Evolutionary conservation across 2,797 vertebrate genomes (phyloP).

Genomic region (Oreonectes daqikongensis): DNA sequence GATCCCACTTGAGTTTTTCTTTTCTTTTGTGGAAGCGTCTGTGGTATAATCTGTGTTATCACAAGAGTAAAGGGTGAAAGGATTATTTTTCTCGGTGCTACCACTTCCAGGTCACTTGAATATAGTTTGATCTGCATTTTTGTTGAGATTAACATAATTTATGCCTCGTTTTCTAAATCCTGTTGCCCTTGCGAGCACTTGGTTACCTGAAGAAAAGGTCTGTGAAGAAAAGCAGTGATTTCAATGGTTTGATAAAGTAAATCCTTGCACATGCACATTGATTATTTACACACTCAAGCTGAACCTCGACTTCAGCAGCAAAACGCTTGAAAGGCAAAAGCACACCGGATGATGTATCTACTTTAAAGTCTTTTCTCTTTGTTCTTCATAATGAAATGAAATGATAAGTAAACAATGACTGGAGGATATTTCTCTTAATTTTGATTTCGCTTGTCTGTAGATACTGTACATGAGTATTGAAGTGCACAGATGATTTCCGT

Average conservation of each 20-base stretch:
- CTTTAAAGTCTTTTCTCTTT: conserved; percentile 6
- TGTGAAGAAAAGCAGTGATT: too few species aligned
- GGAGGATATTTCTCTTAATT: conserved; percentile 24
- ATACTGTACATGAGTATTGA: conserved; percentile 72
- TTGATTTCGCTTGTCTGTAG: conserved; percentile 76
- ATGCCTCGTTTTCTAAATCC: conserved; percentile 61
- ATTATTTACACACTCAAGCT: too few species aligned
- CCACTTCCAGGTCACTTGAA: conserved; percentile 33
- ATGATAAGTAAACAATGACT: conserved; percentile 11
- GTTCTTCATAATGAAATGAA: conserved; percentile 1
- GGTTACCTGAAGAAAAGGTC: conserved; percentile 28
- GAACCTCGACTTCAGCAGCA: too few species aligned
- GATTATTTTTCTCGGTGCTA: conserved; percentile 14
- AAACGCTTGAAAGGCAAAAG: not conserved
- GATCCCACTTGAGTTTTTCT: conserved; percentile 18
- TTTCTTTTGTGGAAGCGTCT: conserved; percentile 37
- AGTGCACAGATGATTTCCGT: not conserved
- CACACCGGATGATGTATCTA: not conserved
- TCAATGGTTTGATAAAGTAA: too few species aligned
- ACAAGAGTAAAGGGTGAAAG: conserved; percentile 37
- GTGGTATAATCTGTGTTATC: conserved; percentile 37
- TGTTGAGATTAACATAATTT: conserved; percentile 52
- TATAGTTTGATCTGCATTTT: conserved; percentile 43
- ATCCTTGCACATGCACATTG: too few species aligned
- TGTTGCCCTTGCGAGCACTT: conserved; percentile 33